Evolutionary conservation across 2,113 vertebrate genomes (phyloP).

Genomic region (Brachyhypopomus gauderio): DNA sequence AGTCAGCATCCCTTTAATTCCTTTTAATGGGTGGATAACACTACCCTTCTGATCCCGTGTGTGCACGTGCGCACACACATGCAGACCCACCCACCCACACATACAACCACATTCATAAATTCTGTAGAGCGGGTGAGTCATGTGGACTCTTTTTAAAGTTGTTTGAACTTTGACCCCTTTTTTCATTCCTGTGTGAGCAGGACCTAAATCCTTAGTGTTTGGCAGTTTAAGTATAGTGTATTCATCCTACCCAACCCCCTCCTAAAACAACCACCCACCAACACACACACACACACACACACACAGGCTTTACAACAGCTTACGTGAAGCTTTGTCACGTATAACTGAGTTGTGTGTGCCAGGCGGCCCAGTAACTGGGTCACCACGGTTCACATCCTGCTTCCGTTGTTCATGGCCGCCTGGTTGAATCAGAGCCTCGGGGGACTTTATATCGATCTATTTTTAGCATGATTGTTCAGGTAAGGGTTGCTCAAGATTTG

Average conservation of each 20-base stretch:
- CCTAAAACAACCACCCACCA: background rate
- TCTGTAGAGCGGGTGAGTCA: conserved; percentile 38
- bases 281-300: background rate
- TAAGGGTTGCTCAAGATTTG: background rate
- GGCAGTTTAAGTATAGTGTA: conserved; percentile 39
- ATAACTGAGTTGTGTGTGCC: conserved; percentile 27
- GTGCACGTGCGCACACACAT: background rate
- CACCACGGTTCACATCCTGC: conserved; percentile 10
- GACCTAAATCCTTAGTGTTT: conserved; percentile 71
- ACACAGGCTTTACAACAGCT: conserved; percentile 42
- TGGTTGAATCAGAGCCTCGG: background rate
- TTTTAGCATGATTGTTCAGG: too few species aligned
- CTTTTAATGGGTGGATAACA: conserved; percentile 11
- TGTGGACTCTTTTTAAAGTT: conserved; percentile 45
- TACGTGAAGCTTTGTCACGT: conserved; percentile 55
- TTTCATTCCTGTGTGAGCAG: conserved; percentile 55
- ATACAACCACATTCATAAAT: background rate
- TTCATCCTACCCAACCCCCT: conserved; percentile 9
- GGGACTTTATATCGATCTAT: background rate
- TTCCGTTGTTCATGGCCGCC: conserved; percentile 11
- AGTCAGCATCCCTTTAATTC: background rate
- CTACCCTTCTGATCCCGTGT: background rate
- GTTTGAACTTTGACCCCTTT: conserved; percentile 60
- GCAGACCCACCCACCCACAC: conserved; percentile 4
- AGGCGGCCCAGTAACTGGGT: conserved; percentile 1